A percentile compares a stretch with the other conserved stretches of the same genome.
These are phyloP conservation scores for Syncerus caffer DNA, from an alignment of 2,797 vertebrate genomes.

Conservation along the genomic window DNA sequence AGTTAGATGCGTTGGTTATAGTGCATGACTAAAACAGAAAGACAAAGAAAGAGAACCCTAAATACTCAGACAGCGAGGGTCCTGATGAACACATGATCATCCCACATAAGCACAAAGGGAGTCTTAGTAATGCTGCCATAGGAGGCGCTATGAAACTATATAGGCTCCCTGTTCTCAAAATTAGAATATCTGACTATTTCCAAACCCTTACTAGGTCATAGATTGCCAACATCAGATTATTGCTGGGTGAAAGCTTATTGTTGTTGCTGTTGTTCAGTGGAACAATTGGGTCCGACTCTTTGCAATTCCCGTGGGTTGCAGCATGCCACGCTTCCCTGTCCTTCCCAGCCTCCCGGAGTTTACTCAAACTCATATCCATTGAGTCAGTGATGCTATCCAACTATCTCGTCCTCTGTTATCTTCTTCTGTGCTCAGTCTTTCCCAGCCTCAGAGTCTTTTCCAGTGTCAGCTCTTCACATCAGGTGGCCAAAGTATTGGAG, in stretches of 20 bases:
- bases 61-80: neutral
- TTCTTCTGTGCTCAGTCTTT: too few species aligned
- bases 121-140: accelerated
- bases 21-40: neutral
- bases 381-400: too few species aligned
- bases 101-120: neutral
- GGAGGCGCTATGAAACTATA: neutral
- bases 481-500: too few species aligned
- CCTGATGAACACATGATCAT: neutral
- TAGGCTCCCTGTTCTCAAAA: neutral
- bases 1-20: neutral
- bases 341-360: too few species aligned
- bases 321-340: too few species aligned
- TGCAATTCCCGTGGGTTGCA: too few species aligned
- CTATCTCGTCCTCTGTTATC: too few species aligned
- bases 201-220: neutral
- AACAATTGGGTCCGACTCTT: too few species aligned
- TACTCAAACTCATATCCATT: too few species aligned
- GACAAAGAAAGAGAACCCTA: neutral
- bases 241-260: neutral
- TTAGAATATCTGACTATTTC: neutral
- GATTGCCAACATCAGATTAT: neutral
- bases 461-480: too few species aligned
- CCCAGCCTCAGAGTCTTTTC: too few species aligned
- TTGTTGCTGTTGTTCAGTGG: too few species aligned